These are phyloP conservation scores for Labeo rohita DNA, from an alignment of 2,113 vertebrate species.

Conservation along the genomic window DNA sequence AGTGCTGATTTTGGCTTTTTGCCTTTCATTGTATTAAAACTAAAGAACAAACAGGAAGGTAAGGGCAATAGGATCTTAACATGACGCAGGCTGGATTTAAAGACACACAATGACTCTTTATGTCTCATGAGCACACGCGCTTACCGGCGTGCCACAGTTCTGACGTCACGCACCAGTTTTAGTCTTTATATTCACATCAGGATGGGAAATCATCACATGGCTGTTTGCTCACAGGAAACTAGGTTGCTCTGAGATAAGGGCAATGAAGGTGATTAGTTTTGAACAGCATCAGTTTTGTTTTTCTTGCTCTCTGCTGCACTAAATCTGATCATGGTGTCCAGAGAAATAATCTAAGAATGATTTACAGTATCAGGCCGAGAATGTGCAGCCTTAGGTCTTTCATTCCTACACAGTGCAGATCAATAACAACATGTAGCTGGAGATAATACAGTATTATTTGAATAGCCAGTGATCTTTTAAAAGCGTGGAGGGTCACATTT, in stretches of 20 bases:
- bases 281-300: neutral
- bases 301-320: neutral
- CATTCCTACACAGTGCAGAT: neutral
- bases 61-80: neutral
- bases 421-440: neutral
- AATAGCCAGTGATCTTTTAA: neutral
- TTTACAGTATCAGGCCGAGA: neutral
- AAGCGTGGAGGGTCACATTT: neutral
- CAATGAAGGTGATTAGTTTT: neutral
- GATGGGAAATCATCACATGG: neutral
- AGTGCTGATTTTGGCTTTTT: neutral
- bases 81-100: neutral
- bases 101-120: neutral
- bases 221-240: neutral
- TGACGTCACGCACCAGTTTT: neutral
- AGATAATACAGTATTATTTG: constrained; percentile 9
- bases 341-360: neutral
- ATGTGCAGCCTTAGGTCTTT: neutral
- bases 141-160: neutral
- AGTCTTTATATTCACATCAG: constrained; percentile 6
- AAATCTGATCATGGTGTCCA: neutral
- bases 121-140: neutral
- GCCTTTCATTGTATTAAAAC: neutral
- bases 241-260: neutral
- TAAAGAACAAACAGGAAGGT: constrained; percentile 5